Conservation (phyloP, 2,888 invertebrate species). For the Monoplex corrugatus region DNA sequence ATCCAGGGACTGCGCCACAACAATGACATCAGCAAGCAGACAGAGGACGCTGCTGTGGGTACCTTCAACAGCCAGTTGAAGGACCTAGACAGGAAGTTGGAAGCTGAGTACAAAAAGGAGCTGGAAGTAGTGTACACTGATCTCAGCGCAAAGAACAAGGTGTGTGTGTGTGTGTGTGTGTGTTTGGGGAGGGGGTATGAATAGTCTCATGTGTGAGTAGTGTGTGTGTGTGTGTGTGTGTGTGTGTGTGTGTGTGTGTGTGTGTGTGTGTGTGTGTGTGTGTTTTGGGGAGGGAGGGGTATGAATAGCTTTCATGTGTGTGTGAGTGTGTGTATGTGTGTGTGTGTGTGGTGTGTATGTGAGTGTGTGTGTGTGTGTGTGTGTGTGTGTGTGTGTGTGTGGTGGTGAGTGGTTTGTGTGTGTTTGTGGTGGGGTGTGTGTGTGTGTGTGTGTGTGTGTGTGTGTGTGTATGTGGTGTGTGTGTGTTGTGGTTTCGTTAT, state of each 20-base stretch:
- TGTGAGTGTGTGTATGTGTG: background rate
- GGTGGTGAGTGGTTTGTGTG: too few relatives aligned
- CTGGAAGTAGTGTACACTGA: slow-evolving; percentile 72
- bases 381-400: background rate
- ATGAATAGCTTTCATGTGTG: background rate
- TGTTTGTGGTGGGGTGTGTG: background rate
- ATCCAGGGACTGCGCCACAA: slow-evolving; percentile 72
- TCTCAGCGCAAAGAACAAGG: slow-evolving; percentile 77
- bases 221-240: background rate
- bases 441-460: background rate
- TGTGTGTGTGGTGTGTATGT: too few relatives aligned
- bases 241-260: background rate
- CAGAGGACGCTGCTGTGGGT: slow-evolving; percentile 63
- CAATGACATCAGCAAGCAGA: slow-evolving; percentile 71
- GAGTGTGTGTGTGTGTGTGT: background rate
- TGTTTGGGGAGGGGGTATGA: background rate
- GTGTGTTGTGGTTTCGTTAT: too few relatives aligned
- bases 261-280: background rate
- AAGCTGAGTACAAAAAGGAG: slow-evolving; percentile 72
- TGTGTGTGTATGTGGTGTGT: too few relatives aligned
- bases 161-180: slow-evolving; percentile 53
- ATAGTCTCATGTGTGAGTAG: background rate
- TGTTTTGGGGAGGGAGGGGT: too few relatives aligned
- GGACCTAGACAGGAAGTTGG: slow-evolving; percentile 71
- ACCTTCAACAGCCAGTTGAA: slow-evolving; percentile 55